A percentile compares a stretch with the other conserved stretches of the same genome.
Conservation (phyloP, 2,113 vertebrate genomes). For the Eudyptes chrysolophus region DNA sequence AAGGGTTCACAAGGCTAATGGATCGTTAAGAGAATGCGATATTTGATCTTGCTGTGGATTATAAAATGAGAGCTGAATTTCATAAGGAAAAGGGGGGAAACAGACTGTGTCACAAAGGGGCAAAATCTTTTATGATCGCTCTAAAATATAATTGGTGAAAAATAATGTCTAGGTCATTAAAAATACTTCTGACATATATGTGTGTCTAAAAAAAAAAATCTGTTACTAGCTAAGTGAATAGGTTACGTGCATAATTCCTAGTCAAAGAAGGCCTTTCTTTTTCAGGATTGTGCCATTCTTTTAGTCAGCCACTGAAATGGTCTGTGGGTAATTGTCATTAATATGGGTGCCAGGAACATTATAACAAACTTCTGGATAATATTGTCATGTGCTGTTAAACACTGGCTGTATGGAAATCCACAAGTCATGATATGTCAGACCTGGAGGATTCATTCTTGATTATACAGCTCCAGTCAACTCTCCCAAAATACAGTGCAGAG, state of each 20-base stretch:
- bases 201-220: background rate
- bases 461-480: background rate
- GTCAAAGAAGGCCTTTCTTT: background rate
- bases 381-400: background rate
- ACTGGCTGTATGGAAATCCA: background rate
- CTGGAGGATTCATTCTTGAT: background rate
- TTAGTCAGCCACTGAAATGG: background rate
- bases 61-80: background rate
- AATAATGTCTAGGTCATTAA: slow-evolving; percentile 70
- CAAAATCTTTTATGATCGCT: slow-evolving; percentile 16
- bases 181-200: slow-evolving; percentile 60
- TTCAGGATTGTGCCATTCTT: background rate
- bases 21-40: background rate
- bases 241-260: background rate
- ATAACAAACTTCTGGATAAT: background rate
- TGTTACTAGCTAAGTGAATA: background rate
- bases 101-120: background rate
- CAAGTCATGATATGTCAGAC: background rate
- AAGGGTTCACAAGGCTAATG: background rate
- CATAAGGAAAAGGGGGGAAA: background rate
- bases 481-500: background rate
- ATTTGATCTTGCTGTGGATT: slow-evolving; percentile 6
- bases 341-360: background rate
- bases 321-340: background rate
- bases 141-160: slow-evolving; percentile 65